Percentiles rank a stretch among this genome's conserved stretches.
Evolutionary conservation across 2,888 invertebrate species (phyloP).

Genomic region (Halictus quadricinctus): DNA sequence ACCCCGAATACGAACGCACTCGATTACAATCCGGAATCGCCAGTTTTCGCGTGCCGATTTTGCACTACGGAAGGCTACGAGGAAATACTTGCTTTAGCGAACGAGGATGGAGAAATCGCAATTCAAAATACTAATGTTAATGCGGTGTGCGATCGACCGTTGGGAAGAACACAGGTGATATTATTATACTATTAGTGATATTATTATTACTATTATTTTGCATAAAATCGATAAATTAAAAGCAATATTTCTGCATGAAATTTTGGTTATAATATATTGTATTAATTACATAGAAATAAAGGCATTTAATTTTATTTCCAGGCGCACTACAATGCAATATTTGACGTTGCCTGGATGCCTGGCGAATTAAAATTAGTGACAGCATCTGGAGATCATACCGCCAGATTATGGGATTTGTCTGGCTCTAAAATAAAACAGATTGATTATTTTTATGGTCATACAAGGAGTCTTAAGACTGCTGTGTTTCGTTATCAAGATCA

Average conservation of each 20-base stretch:
- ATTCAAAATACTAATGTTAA: constrained; percentile 80
- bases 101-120: constrained; percentile 91
- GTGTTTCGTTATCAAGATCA: constrained; percentile 88
- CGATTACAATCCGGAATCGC: constrained; percentile 86
- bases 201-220: too few relatives aligned
- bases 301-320: constrained; percentile 52
- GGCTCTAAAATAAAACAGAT: constrained; percentile 82
- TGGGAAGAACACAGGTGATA: constrained; percentile 84
- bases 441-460: constrained; percentile 89
- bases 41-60: constrained; percentile 92
- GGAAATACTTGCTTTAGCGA: constrained; percentile 91
- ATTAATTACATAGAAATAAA: background rate
- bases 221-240: background rate
- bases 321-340: constrained; percentile 93
- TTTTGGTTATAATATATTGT: background rate
- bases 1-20: constrained; percentile 82
- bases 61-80: constrained; percentile 87
- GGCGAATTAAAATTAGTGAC: constrained; percentile 90
- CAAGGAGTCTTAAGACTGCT: constrained; percentile 92
- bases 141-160: constrained; percentile 59
- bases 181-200: background rate
- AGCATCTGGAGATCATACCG: constrained; percentile 93
- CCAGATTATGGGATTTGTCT: constrained; percentile 90
- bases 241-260: too few relatives aligned
- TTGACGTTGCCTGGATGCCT: constrained; percentile 94